Conservation (phyloP, 2,888 invertebrate genomes). For the Archips xylosteana region DNA sequence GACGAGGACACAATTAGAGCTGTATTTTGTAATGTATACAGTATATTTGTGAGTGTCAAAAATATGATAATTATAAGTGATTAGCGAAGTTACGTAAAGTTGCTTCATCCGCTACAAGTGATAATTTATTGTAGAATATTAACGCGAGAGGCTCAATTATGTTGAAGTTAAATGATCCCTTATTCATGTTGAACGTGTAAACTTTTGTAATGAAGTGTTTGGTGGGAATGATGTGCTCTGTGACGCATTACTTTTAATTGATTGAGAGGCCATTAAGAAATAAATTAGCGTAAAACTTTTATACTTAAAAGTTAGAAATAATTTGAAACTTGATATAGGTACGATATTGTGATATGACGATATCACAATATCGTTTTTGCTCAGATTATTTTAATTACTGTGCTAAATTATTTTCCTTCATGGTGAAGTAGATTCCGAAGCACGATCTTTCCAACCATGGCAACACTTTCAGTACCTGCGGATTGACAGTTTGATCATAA, state of each 20-base stretch:
- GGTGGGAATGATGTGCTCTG: neutral
- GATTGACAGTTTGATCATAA: too few relatives aligned
- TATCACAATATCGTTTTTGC: too few relatives aligned
- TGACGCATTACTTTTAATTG: slow-evolving; percentile 12
- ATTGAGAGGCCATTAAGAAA: slow-evolving; percentile 6
- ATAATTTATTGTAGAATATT: slow-evolving; percentile 33
- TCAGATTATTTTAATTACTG: too few relatives aligned
- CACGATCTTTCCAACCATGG: too few relatives aligned
- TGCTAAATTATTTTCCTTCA: too few relatives aligned
- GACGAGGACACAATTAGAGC: neutral
- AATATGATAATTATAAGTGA: slow-evolving; percentile 40
- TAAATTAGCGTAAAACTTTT: slow-evolving; percentile 16
- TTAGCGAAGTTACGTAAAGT: slow-evolving; percentile 40
- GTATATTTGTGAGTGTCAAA: slow-evolving; percentile 36
- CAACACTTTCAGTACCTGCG: too few relatives aligned
- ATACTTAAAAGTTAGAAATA: neutral
- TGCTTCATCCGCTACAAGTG: slow-evolving; percentile 21
- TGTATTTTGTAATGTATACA: slow-evolving; percentile 20
- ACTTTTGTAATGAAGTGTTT: slow-evolving; percentile 36
- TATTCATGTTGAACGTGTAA: slow-evolving; percentile 24
- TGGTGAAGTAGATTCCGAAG: too few relatives aligned
- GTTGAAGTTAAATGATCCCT: slow-evolving; percentile 26
- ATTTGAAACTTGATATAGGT: neutral
- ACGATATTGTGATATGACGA: too few relatives aligned
- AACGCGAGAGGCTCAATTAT: slow-evolving; percentile 17